Base-by-base conservation (phyloP, 2,113 vertebrate species). In the Otolemur garnettii region DNA sequence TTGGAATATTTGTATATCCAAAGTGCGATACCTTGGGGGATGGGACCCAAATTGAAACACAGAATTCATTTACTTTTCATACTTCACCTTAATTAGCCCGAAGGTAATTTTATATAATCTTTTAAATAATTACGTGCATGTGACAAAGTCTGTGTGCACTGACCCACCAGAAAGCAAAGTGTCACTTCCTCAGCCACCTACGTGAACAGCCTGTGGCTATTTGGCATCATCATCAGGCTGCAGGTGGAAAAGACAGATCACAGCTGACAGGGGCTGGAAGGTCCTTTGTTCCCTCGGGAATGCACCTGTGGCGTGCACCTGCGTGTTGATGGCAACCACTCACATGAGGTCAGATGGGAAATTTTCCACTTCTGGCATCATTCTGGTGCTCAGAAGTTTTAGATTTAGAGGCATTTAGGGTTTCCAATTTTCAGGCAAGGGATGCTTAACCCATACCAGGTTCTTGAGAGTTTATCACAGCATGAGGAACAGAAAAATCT, bases 401-500 rank as follows among this genome's bases (percentile, higher is more conserved):
- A 0, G 38, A 75, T 75, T 75, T 75, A 3, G 38, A 42, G 72
- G 26, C 42, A 50, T 18, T 77, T 77, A 30, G 24, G 26, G 30
- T 77, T 77, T 30, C 14, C 45, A 50, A 50, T 77, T 28, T 50
- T 77, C 26, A 45, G 42, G 30, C 50, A 30, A 77, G 42, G 26
- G 26, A 50, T 9, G 13, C 14, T 75, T 14, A 45, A 64, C 26
- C 26, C 28, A 18, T 96, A 72, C 26, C 1, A 66, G 50, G 7
- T 85, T 87, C 30, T 78, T 78, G 12, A 77, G 55, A 75, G 19
- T 95, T 90, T 4, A 30, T 50, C 24, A 85, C 74, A 97, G 30
- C 26, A 64, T 87, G 38, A 3, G 13, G 38, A 74, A 69, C 21
- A 93, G 28, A 89, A 80, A 74, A 45, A 18, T 5, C 42, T 91